A percentile compares a stretch with the other conserved stretches of the same genome.
phyloP scores from a whole-genome alignment of 2,797 vertebrate species.

The Acestrorhynchus altus region DNA sequence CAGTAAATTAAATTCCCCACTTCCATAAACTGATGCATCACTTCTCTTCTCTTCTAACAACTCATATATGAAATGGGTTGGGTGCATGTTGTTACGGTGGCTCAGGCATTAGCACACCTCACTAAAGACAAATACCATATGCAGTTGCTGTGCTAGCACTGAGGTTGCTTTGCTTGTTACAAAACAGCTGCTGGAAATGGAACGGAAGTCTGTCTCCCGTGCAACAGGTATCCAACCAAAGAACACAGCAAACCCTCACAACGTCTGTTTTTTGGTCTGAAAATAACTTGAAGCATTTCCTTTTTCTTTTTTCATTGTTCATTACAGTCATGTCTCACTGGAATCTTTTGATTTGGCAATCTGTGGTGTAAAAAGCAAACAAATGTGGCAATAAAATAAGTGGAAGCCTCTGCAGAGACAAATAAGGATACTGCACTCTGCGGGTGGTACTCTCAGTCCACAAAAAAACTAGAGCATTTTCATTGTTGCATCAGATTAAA shows the following conservation, averaged over 20 bases:
- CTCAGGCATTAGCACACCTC: conserved; percentile 28
- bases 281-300: not conserved
- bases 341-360: conserved; percentile 43
- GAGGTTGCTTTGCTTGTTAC: conserved; percentile 37
- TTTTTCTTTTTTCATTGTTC: conserved; percentile 18
- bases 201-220: conserved; percentile 11
- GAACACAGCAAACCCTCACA: conserved; percentile 5
- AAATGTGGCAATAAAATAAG: conserved; percentile 53
- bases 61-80: conserved; percentile 44
- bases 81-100: conserved; percentile 4
- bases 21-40: conserved; percentile 18
- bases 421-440: not conserved
- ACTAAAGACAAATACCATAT: conserved; percentile 49
- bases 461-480: not conserved
- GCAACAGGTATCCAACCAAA: not conserved
- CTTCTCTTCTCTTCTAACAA: conserved; percentile 29
- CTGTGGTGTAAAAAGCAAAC: conserved; percentile 25
- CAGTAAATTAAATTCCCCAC: conserved; percentile 43
- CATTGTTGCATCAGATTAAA: not conserved
- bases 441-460: not conserved
- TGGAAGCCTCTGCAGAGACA: conserved; percentile 43
- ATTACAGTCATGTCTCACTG: conserved; percentile 30
- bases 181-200: conserved; percentile 39
- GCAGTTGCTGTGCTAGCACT: conserved; percentile 33
- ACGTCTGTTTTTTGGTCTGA: not conserved